Evolutionary conservation across 2,888 invertebrate genomes (phyloP), one percentile per base, ranked within the genome.

Genomic region (Cheilosia vulpina): DNA sequence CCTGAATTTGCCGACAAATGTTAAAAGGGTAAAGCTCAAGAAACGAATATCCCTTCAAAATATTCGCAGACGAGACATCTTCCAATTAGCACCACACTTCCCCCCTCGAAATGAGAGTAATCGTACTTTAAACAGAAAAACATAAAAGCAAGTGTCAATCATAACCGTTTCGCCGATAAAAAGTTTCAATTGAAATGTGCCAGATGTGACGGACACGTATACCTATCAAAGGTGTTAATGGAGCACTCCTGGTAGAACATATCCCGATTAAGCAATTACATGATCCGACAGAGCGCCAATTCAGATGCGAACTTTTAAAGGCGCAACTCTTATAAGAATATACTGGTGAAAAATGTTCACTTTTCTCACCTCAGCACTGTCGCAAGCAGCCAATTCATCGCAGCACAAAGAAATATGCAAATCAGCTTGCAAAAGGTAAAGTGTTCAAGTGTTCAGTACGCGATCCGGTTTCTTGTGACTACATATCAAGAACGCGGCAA

Each of bases 381-480:
- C 38, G 41, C 41, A n/a, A 50, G 41, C 7, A 9, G 15, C 21
- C 76, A 63, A 69, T 78, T 62, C 69, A 69, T 71, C 62, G 55
- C 31, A 15, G 15, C 31, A 34, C 4, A 15, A 52, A 57, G 55
- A 55, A 71, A 69, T 63, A 78, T 71, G 78, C 78, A 78, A 78
- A 78, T 78, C 55, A 50, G 0, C 63, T 17, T 21, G 63, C 50
- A 78, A 69, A 71, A 55, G 69, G 55, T 57, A 71, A 63, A 71
- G 69, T 78, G 27, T n/a, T 63, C 47, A 19, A 55, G 53, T 53
- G 53, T 53, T 53, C 27, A 62, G 53, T 57, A 63, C 62, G 63
- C 63, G 78, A 63, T 71, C 63, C 63, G 69, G 63, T 53, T 78
- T 71, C 63, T 60, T 1, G 19, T 69, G 78, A 69, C 71, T 57